Evolutionary conservation across 2,888 invertebrate species (phyloP).

Genomic region (Lydus trimaculatus): DNA sequence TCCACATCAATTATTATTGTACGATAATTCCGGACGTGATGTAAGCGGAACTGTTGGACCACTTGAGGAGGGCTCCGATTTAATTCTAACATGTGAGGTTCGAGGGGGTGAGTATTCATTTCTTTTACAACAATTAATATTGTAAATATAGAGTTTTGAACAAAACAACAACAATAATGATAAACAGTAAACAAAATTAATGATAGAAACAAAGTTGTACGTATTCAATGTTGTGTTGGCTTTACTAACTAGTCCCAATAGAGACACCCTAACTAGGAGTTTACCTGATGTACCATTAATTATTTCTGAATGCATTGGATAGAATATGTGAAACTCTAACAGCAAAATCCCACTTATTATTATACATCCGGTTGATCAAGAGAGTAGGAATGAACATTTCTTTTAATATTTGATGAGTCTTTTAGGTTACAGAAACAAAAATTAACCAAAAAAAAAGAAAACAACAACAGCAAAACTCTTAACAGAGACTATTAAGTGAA

Average conservation of each 20-base stretch:
- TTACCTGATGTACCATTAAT: constrained; percentile 22
- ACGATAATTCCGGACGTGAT: constrained; percentile 84
- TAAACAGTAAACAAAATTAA: not conserved
- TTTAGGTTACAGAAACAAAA: too few relatives aligned
- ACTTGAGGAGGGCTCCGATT: constrained; percentile 80
- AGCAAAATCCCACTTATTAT: constrained; percentile 19
- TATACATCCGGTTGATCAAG: constrained; percentile 22
- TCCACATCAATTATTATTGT: constrained; percentile 84
- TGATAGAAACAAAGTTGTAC: not conserved
- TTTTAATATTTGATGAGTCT: not conserved
- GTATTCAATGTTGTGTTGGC: not conserved
- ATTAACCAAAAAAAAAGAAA: not conserved
- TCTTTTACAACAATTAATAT: constrained; percentile 5
- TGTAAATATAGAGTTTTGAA: not conserved
- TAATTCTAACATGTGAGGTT: constrained; percentile 86
- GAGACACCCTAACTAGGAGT: constrained; percentile 20
- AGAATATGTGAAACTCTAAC: constrained; percentile 20
- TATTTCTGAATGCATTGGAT: constrained; percentile 24
- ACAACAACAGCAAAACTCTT: not conserved
- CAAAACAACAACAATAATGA: not conserved
- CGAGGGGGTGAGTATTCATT: constrained; percentile 76
- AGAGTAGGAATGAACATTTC: constrained; percentile 1
- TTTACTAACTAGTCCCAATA: constrained; percentile 12
- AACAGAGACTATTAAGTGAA: not conserved
- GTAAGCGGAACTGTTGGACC: constrained; percentile 83